These are phyloP conservation scores for Acanthochromis polyacanthus DNA, from an alignment of 2,113 vertebrate species.

Conservation along the genomic window DNA sequence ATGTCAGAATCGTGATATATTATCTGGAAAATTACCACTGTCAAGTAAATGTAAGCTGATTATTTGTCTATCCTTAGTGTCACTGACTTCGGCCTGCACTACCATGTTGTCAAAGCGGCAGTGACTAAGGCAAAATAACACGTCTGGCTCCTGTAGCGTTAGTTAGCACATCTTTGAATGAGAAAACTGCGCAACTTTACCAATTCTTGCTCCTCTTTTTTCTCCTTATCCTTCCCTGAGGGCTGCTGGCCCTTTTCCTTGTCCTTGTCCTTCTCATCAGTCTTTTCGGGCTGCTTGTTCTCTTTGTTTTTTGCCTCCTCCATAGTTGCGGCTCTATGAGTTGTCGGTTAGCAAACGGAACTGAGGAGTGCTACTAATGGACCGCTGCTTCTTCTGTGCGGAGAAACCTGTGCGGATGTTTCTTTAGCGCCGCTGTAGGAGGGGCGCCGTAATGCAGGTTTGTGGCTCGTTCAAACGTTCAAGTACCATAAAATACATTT, in stretches of 20 bases:
- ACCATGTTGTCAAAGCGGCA: conserved; percentile 73
- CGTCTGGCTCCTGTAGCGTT: not conserved
- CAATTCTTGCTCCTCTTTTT: conserved; percentile 87
- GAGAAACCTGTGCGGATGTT: fast-evolving
- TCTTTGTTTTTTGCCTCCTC: conserved; percentile 87
- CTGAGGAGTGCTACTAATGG: not conserved
- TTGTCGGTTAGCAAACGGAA: conserved; percentile 50
- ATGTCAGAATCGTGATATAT: fast-evolving
- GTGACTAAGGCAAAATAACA: conserved; percentile 87
- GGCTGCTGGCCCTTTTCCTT: conserved; percentile 77
- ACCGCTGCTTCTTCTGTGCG: conserved; percentile 23
- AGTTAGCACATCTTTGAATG: conserved; percentile 21
- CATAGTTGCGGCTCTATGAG: conserved; percentile 71
- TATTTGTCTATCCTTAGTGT: not conserved
- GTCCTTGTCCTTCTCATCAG: conserved; percentile 82
- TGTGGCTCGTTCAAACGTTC: conserved; percentile 24
- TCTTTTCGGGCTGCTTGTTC: conserved; percentile 80
- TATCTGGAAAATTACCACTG: too few relatives aligned
- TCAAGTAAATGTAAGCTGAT: not conserved
- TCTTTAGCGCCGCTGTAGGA: conserved; percentile 50
- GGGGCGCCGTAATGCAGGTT: fast-evolving
- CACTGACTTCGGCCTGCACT: conserved; percentile 50
- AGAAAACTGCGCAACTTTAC: conserved; percentile 54
- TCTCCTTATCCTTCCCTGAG: conserved; percentile 84
- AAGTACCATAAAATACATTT: not conserved